Base-by-base conservation (phyloP, 2,888 invertebrate genomes). In the Petrolisthes cinctipes region DNA sequence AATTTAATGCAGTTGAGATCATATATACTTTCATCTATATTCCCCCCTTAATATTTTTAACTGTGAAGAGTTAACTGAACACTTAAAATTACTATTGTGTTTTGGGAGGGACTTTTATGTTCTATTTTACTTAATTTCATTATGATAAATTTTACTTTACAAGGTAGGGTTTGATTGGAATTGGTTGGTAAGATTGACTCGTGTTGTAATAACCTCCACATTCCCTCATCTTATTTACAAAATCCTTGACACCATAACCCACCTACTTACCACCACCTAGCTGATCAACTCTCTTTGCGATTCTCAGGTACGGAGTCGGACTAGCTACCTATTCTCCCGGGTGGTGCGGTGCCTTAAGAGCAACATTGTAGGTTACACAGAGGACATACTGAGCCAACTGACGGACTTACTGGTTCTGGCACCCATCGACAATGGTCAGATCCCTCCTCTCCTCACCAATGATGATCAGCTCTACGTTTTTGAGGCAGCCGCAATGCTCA, bases 381-480 rank as follows among this genome's bases (percentile, higher is more conserved):
- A 93, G 91, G 93, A 93, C 85, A 93, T 94, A 23, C 92, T 94
- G 78, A 92, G 92, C 83, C 92, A 93, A 56, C 92, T 94, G 81
- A 93, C 93, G 83, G 94, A 94, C 85, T 92, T 94, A n/a, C 91
- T 94, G 79, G 92, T 93, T 2, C 92, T 94, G 51, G 92, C 93
- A 86, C 92, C 93, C 4, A 93, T 93, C 20, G 92, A 93, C 71
- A 93, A 93, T 90, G 91, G 91, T 66, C 71, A 71, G 71, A 71
- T 90, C 14, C 91, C 91, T 17, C 92, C 92, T 56, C 92, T 93
- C 73, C 92, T 94, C 76, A 92, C 93, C 1, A 92, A 93, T 54
- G 94, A 94, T 90, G 95, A 95, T 91, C 94, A 94, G 92, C 92
- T 94, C 80, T 94, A 94, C 91, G 92, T 95, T 66, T 94, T 94